Conservation (phyloP, 2,797 vertebrate species). For the Pangasius larnaudii region DNA sequence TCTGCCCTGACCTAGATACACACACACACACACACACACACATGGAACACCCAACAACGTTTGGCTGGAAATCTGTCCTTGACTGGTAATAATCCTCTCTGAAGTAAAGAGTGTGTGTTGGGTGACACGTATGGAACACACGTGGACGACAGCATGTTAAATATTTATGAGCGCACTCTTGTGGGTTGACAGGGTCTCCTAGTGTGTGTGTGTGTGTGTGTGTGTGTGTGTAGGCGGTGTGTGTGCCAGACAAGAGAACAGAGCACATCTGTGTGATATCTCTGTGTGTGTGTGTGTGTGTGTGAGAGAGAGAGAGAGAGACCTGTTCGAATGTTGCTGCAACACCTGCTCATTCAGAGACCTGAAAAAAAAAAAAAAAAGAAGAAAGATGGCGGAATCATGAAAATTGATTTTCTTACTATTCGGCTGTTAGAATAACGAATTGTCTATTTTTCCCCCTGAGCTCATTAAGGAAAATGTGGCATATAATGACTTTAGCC, state of each 20-base stretch:
- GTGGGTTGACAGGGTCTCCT: slow-evolving; percentile 54
- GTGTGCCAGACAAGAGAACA: slow-evolving; percentile 15
- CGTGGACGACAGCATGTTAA: slow-evolving; percentile 73
- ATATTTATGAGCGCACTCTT: slow-evolving; percentile 74
- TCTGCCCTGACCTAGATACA: slow-evolving; percentile 57
- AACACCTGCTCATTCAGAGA: slow-evolving; percentile 39
- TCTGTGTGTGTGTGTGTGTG: slow-evolving; percentile 25
- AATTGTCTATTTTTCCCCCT: neutral
- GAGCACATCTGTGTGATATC: slow-evolving; percentile 17
- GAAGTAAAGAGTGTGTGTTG: slow-evolving; percentile 37
- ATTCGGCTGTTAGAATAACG: slow-evolving; percentile 16
- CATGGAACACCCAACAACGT: slow-evolving; percentile 1
- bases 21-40: slow-evolving; percentile 27
- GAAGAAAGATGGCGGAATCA: neutral
- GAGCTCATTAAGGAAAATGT: neutral
- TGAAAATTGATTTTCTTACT: slow-evolving; percentile 24
- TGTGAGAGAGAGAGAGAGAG: neutral
- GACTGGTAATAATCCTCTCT: slow-evolving; percentile 47
- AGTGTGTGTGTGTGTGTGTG: slow-evolving; percentile 20
- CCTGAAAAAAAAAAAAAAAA: neutral
- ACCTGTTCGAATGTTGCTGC: slow-evolving; percentile 35
- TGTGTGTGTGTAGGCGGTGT: slow-evolving; percentile 16
- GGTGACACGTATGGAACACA: slow-evolving; percentile 76
- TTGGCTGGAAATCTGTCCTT: slow-evolving; percentile 38
- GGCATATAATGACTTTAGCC: neutral